Percentiles rank a stretch among this genome's conserved stretches.
Evolutionary conservation across 2,888 invertebrate genomes (phyloP).

Genomic region (Masnerella sp.): DNA sequence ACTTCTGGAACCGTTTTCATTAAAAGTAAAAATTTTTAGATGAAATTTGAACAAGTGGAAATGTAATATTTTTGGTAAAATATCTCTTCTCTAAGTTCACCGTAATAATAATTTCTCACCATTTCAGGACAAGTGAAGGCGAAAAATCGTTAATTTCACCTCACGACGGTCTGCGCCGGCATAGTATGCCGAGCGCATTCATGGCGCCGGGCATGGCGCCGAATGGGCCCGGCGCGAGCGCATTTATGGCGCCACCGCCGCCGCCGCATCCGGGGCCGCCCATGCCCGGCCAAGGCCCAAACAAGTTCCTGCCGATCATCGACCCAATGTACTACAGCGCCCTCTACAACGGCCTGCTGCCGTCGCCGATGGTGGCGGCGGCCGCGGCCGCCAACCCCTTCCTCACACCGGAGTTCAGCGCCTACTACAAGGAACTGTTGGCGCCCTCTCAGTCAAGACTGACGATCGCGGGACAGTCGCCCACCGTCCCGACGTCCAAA

Average conservation of each 20-base stretch:
- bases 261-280: constrained; percentile 16
- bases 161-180: constrained; percentile 64
- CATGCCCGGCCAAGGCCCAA: constrained; percentile 72
- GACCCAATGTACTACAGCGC: constrained; percentile 79
- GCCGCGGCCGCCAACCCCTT: constrained; percentile 73
- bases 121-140: constrained; percentile 69
- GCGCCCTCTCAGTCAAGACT: constrained; percentile 77
- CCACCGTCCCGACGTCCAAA: constrained; percentile 75
- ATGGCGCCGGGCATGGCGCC: constrained; percentile 66
- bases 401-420: constrained; percentile 77
- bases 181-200: constrained; percentile 70
- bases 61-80: too few species aligned
- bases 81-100: too few species aligned
- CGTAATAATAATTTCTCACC: too few species aligned
- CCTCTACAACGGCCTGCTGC: constrained; percentile 77
- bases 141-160: constrained; percentile 66
- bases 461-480: constrained; percentile 73
- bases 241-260: constrained; percentile 68
- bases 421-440: constrained; percentile 80
- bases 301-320: constrained; percentile 77
- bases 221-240: constrained; percentile 14
- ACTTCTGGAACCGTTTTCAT: too few species aligned
- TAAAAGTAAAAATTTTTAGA: too few species aligned
- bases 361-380: constrained; percentile 69
- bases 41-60: too few species aligned